These are phyloP conservation scores for Platysternon megacephalum DNA, from an alignment of 2,113 vertebrate genomes.

Conservation along the genomic window DNA sequence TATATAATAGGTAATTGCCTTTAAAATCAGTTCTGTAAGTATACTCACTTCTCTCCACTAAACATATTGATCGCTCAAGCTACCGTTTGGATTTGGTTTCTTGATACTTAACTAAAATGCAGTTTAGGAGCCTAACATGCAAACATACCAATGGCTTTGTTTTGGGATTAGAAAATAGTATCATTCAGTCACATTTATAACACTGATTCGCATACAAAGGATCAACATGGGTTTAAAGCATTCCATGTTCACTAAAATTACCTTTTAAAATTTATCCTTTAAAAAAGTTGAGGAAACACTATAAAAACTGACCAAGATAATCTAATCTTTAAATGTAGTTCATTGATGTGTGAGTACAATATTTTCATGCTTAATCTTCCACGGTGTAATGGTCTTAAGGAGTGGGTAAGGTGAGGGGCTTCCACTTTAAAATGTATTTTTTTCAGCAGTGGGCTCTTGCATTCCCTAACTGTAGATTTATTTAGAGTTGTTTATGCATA, in stretches of 20 bases:
- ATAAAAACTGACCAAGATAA: background rate
- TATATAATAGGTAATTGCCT: background rate
- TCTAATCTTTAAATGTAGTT: background rate
- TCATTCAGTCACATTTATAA: background rate
- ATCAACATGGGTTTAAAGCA: background rate
- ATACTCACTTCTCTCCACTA: background rate
- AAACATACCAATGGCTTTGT: background rate
- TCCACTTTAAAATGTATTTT: background rate
- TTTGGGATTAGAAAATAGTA: background rate
- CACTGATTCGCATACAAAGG: background rate
- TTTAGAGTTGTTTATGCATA: background rate
- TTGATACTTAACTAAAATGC: background rate
- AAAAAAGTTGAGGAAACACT: background rate
- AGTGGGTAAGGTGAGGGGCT: background rate
- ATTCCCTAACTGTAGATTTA: background rate
- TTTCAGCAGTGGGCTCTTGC: background rate
- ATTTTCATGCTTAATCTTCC: background rate
- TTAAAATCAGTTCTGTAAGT: background rate
- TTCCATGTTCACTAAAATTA: background rate
- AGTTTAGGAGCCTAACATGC: background rate
- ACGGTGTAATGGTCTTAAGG: background rate
- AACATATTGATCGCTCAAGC: background rate
- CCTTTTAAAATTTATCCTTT: background rate
- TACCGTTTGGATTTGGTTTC: background rate
- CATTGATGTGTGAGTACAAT: background rate